Conservation (phyloP, 1,140 invertebrate genomes). For the Acromyrmex echinatior region DNA sequence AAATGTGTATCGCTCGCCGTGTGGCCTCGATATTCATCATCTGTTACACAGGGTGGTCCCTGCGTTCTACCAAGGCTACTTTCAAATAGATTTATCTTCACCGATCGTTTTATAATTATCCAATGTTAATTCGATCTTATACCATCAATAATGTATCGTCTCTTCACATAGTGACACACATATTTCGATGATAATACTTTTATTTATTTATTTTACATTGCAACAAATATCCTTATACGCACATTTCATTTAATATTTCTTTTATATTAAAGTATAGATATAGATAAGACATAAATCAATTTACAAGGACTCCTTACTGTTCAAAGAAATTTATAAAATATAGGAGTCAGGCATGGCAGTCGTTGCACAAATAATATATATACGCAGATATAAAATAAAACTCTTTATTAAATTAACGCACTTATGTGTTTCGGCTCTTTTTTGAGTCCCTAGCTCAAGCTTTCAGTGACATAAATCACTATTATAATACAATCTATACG, state of each 20-base stretch:
- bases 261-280: not conserved
- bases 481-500: too few relatives aligned
- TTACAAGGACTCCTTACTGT: too few relatives aligned
- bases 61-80: slow-evolving; percentile 25
- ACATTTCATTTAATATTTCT: not conserved
- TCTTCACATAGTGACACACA: not conserved
- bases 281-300: too few relatives aligned
- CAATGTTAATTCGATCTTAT: slow-evolving; percentile 1
- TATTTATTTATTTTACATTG: not conserved
- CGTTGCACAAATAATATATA: too few relatives aligned
- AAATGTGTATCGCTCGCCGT: slow-evolving; percentile 13
- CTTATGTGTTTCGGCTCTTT: too few relatives aligned
- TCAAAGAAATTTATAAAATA: too few relatives aligned
- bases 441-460: too few relatives aligned
- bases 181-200: not conserved
- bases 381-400: too few relatives aligned
- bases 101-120: slow-evolving; percentile 43
- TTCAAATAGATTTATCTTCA: slow-evolving; percentile 65
- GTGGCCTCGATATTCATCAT: slow-evolving; percentile 43
- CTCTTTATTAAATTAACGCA: too few relatives aligned
- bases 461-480: too few relatives aligned
- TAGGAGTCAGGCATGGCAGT: too few relatives aligned
- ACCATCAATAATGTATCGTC: not conserved
- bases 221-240: not conserved
- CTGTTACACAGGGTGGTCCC: slow-evolving; percentile 38